These are phyloP conservation scores for Channallabes apus DNA, from an alignment of 2,797 vertebrate species.

Conservation along the genomic window DNA sequence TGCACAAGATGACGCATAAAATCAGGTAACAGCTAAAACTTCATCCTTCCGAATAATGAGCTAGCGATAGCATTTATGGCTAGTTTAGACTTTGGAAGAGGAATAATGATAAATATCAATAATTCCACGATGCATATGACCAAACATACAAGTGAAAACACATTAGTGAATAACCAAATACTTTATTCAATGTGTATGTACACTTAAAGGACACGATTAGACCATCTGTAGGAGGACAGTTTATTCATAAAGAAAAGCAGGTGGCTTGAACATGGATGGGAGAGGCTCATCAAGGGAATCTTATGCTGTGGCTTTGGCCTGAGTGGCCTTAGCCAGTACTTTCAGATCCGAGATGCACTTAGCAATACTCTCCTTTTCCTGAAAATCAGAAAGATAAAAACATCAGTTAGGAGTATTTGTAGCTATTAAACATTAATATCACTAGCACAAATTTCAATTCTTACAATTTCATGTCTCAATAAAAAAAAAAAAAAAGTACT, in stretches of 20 bases:
- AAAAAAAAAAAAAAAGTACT: not conserved
- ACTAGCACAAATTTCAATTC: not conserved
- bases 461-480: not conserved
- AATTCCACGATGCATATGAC: not conserved
- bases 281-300: slow-evolving; percentile 48
- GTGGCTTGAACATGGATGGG: slow-evolving; percentile 56
- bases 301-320: slow-evolving; percentile 69
- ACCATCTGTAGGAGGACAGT: slow-evolving; percentile 65
- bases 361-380: slow-evolving; percentile 94
- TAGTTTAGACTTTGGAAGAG: not conserved
- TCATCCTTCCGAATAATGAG: not conserved
- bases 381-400: slow-evolving; percentile 56
- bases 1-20: slow-evolving; percentile 29
- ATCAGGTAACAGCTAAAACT: not conserved
- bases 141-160: not conserved
- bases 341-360: slow-evolving; percentile 95
- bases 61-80: slow-evolving; percentile 29
- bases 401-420: not conserved
- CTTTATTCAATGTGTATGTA: slow-evolving; percentile 80
- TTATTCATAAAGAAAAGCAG: slow-evolving; percentile 69
- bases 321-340: slow-evolving; percentile 77
- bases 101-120: not conserved
- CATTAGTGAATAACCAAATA: slow-evolving; percentile 66
- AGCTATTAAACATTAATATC: not conserved
- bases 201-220: slow-evolving; percentile 68